A percentile compares a stretch with the other conserved stretches of the same genome.
phyloP scores from a whole-genome alignment of 1,140 invertebrate species.

The Calephelis virginiensis region DNA sequence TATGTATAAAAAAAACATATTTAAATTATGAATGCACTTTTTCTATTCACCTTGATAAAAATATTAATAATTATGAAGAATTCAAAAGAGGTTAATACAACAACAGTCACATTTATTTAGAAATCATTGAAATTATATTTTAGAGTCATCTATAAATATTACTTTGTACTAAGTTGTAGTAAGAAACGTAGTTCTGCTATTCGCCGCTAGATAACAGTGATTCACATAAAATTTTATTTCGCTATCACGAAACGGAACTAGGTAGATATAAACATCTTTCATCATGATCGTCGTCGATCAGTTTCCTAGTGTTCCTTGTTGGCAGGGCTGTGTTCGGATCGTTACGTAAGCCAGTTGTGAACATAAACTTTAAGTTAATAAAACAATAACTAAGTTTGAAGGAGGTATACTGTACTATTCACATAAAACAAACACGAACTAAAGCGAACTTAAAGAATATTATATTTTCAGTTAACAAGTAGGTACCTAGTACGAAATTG shows the following conservation, averaged over 20 bases:
- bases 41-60: no score
- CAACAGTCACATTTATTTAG: no score
- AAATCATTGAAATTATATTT: no score
- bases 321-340: conserved; percentile 62
- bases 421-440: neutral
- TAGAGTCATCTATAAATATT: neutral
- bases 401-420: conserved; percentile 6
- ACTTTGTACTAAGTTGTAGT: neutral
- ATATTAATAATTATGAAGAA: no score
- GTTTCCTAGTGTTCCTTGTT: conserved; percentile 57
- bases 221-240: neutral
- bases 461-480: conserved; percentile 2
- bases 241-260: neutral
- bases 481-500: conserved; percentile 10
- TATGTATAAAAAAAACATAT: no score
- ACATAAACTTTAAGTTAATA: conserved; percentile 51
- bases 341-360: conserved; percentile 65
- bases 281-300: conserved; percentile 46
- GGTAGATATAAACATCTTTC: conserved; percentile 31
- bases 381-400: neutral
- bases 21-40: no score
- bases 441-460: neutral
- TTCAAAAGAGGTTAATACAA: no score
- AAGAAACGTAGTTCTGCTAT: neutral
- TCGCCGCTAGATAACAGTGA: neutral